These are phyloP conservation scores for Cylas formicarius DNA, from an alignment of 1,140 invertebrate species.

Conservation along the genomic window DNA sequence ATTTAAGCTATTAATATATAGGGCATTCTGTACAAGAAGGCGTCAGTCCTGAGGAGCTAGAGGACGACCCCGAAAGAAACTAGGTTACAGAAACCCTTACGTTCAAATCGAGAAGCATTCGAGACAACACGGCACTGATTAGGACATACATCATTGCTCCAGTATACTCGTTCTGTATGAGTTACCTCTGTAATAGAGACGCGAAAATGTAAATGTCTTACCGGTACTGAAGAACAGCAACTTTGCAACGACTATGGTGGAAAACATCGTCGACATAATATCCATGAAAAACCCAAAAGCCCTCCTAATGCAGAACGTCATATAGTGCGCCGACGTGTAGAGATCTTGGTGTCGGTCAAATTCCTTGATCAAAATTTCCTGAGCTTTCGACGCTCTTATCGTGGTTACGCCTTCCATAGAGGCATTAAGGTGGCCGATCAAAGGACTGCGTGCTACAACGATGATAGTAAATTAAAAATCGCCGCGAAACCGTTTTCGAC, in stretches of 20 bases:
- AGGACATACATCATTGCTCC: too few relatives aligned
- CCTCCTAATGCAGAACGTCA: conserved; percentile 53
- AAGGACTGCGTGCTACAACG: conserved; percentile 47
- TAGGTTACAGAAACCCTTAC: too few relatives aligned
- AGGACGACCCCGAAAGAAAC: too few relatives aligned
- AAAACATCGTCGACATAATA: conserved; percentile 65
- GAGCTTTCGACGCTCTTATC: conserved; percentile 74
- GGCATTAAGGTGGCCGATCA: conserved; percentile 62
- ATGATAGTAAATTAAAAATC: conserved; percentile 4
- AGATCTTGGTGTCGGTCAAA: conserved; percentile 74
- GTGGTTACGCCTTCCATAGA: conserved; percentile 71
- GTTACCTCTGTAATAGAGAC: neutral
- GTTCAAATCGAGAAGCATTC: too few relatives aligned
- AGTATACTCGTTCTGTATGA: too few relatives aligned
- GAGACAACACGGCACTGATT: too few relatives aligned
- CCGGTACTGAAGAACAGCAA: conserved; percentile 40
- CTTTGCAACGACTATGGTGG: conserved; percentile 57
- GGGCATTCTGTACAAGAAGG: too few relatives aligned
- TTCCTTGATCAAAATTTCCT: conserved; percentile 69
- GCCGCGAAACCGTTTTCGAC: neutral
- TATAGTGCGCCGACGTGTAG: conserved; percentile 59
- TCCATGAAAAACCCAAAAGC: conserved; percentile 74
- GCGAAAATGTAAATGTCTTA: neutral
- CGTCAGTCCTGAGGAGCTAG: too few relatives aligned
- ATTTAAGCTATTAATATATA: too few relatives aligned